A percentile compares a stretch with the other conserved stretches of the same genome.
Conservation (phyloP, 2,888 invertebrate species). For the Ephialtes manifestator region DNA sequence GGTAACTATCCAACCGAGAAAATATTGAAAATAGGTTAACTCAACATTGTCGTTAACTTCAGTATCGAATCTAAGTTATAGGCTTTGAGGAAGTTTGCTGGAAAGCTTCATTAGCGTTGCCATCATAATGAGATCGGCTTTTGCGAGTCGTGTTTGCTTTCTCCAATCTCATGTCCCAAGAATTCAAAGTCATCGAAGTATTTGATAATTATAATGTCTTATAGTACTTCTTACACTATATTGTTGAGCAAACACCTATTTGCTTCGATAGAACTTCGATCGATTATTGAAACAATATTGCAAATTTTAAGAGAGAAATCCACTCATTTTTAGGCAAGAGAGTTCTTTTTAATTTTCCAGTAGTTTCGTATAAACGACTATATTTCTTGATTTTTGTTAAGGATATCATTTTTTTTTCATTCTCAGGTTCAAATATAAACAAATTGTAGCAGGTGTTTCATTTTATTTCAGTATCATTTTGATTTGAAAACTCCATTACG, state of each 20-base stretch:
- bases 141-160: constrained; percentile 23
- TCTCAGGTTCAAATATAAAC: no score
- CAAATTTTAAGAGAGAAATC: neutral
- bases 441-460: no score
- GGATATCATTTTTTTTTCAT: no score
- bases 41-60: no score
- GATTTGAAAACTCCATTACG: no score
- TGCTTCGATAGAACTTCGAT: constrained; percentile 20
- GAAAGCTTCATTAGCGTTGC: neutral
- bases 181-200: constrained; percentile 8
- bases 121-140: neutral
- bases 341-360: no score
- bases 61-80: no score
- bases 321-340: no score
- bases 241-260: constrained; percentile 4
- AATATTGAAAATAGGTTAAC: no score
- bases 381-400: no score
- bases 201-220: constrained; percentile 31
- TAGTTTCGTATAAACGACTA: no score
- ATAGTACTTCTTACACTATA: constrained; percentile 20
- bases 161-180: neutral
- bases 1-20: neutral
- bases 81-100: neutral
- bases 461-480: no score
- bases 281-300: neutral